Base-by-base conservation (phyloP, 2,797 vertebrate genomes). In the Argyrosomus regius region DNA sequence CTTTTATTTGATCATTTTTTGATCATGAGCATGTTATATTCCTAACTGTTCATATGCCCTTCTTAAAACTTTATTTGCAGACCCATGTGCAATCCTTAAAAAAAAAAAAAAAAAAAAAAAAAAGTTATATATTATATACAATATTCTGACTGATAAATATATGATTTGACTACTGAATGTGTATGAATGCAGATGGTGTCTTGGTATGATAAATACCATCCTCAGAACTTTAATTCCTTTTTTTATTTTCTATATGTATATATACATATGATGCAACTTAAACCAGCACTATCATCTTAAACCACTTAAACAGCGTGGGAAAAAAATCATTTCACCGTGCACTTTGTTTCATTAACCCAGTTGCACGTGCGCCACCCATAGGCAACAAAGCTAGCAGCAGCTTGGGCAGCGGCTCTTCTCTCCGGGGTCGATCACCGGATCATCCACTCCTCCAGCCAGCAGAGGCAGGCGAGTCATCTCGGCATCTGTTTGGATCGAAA, bases 341-440 rank as follows among this genome's bases (percentile, higher is more conserved):
- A 60, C 9, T 63, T 22, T 10, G 60, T 22, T 43, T 54, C 14
- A 46, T 4, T 22, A 60, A 72, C 20, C 17, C 18, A 70, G 26
- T 39, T 39, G 2, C 50, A 61, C 35, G 54, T 68, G 77, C 85
- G 83, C 87, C 90, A 86, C 69, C 82, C 48, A 16, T 65, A 81
- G 89, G 58, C 65, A 6, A 12, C 5, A 57, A 28, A n/a, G 41
- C 62, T 45, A 53, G 45, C 58, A 60, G 35, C 35, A 39, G 5
- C 60, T 13, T 1, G 7, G 14, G 8, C 11, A 13, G n/a, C 10
- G 16, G 9, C 11, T 0, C 5, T 20, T 56, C 11, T 1, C 5
- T 24, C 41, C 11, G 13, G 16, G 4, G 48, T 28, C 14, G n/a
- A 1, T 20, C 14, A 3, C 57, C 16, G 8, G 20, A 4, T 39